Evolutionary conservation across 2,797 vertebrate genomes (phyloP).

Genomic region (Cheirogaleus major): DNA sequence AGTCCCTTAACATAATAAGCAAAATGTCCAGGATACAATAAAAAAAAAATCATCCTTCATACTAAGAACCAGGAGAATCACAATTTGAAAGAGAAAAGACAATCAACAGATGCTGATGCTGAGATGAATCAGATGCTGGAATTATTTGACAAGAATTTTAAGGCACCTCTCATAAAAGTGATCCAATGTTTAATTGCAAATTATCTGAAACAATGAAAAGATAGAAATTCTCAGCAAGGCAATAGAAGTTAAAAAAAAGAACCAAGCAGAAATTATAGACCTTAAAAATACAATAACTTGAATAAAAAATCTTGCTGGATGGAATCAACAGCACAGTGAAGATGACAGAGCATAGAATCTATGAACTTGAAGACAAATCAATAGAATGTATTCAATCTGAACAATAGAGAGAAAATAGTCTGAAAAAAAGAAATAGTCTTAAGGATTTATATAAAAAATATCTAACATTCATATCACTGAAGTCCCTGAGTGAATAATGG

Average conservation of each 20-base stretch:
- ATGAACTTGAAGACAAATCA: slow-evolving; percentile 58
- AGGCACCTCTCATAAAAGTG: slow-evolving; percentile 51
- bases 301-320: slow-evolving; percentile 15
- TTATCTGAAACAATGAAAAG: slow-evolving; percentile 51
- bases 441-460: slow-evolving; percentile 55
- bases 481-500: background rate
- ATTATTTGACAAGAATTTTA: slow-evolving; percentile 49
- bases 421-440: slow-evolving; percentile 15
- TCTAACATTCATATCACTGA: slow-evolving; percentile 45
- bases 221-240: slow-evolving; percentile 50
- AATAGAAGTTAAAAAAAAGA: slow-evolving; percentile 50
- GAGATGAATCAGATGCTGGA: slow-evolving; percentile 6
- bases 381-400: slow-evolving; percentile 55
- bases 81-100: slow-evolving; percentile 55
- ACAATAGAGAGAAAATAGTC: slow-evolving; percentile 60
- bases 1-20: background rate
- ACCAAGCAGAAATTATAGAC: slow-evolving; percentile 52
- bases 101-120: background rate
- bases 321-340: slow-evolving; percentile 38
- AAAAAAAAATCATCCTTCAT: background rate
- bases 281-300: slow-evolving; percentile 60
- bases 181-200: slow-evolving; percentile 49
- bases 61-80: background rate
- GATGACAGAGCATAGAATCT: slow-evolving; percentile 36
- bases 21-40: background rate